Evolutionary conservation across 2,113 vertebrate genomes (phyloP).

Genomic region (Notothenia rossii): DNA sequence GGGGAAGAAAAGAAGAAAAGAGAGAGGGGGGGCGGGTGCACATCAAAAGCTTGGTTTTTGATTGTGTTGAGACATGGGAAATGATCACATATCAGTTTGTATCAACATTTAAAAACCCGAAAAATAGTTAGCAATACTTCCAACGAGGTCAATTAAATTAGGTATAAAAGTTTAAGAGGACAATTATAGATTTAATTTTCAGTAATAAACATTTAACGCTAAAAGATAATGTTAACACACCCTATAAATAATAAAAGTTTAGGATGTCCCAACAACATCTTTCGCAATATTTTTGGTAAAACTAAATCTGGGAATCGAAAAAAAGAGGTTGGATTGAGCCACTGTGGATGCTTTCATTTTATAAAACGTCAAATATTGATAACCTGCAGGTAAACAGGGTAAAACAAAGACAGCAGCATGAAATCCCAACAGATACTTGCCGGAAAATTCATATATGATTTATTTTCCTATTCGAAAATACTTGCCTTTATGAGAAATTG

Average conservation of each 20-base stretch:
- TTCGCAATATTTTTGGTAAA: not conserved
- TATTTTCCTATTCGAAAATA: too few species aligned
- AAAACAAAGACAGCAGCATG: slow-evolving; percentile 14
- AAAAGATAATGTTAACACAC: not conserved
- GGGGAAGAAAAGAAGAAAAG: too few species aligned
- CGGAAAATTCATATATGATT: not conserved
- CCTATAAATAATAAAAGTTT: not conserved
- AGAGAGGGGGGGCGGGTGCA: not conserved
- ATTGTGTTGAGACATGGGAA: slow-evolving; percentile 32
- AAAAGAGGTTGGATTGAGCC: not conserved
- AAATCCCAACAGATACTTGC: not conserved
- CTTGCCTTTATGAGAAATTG: not conserved
- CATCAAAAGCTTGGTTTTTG: slow-evolving; percentile 13
- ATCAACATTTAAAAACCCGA: not conserved
- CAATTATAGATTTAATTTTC: too few species aligned
- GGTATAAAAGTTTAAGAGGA: not conserved
- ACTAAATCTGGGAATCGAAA: not conserved
- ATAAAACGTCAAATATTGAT: not conserved
- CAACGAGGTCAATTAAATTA: not conserved
- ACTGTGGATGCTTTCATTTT: too few species aligned
- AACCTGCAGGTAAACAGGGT: slow-evolving; percentile 4
- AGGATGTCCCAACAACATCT: not conserved
- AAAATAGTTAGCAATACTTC: not conserved
- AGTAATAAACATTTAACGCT: not conserved
- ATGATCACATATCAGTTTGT: not conserved